phyloP scores from a whole-genome alignment of 2,888 invertebrate genomes.

The Serripes groenlandicus region DNA sequence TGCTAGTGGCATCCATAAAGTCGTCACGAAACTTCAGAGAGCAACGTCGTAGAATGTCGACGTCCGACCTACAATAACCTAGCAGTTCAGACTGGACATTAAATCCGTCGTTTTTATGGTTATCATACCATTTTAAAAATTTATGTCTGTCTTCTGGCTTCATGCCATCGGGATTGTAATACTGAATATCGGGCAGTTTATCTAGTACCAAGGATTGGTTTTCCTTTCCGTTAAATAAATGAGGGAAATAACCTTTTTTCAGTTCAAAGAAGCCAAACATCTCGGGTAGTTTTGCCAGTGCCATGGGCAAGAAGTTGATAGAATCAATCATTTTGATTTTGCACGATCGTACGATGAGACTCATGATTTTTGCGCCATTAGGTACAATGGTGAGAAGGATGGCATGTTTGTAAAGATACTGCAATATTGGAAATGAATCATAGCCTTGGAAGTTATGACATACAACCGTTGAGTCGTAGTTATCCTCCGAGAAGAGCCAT shows the following conservation, averaged over 20 bases:
- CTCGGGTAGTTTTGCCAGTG: constrained; percentile 51
- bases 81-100: constrained; percentile 49
- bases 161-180: constrained; percentile 44
- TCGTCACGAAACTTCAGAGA: constrained; percentile 31
- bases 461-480: constrained; percentile 24
- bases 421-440: constrained; percentile 54
- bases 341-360: constrained; percentile 26
- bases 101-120: constrained; percentile 37
- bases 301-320: constrained; percentile 58
- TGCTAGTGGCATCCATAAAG: constrained; percentile 36
- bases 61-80: constrained; percentile 40
- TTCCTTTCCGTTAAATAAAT: constrained; percentile 42
- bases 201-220: constrained; percentile 29
- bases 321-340: constrained; percentile 57
- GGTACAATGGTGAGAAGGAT: constrained; percentile 42
- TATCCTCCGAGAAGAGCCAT: constrained; percentile 45
- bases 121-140: constrained; percentile 47
- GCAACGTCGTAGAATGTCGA: constrained; percentile 40
- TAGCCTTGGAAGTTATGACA: constrained; percentile 51
- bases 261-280: constrained; percentile 56
- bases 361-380: too few relatives aligned
- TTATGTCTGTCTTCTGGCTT: constrained; percentile 39
- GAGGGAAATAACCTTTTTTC: constrained; percentile 58
- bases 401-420: constrained; percentile 50
- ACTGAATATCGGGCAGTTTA: constrained; percentile 31